These are phyloP conservation scores for Casuarius casuarius DNA, from an alignment of 2,113 vertebrate species.

Conservation along the genomic window DNA sequence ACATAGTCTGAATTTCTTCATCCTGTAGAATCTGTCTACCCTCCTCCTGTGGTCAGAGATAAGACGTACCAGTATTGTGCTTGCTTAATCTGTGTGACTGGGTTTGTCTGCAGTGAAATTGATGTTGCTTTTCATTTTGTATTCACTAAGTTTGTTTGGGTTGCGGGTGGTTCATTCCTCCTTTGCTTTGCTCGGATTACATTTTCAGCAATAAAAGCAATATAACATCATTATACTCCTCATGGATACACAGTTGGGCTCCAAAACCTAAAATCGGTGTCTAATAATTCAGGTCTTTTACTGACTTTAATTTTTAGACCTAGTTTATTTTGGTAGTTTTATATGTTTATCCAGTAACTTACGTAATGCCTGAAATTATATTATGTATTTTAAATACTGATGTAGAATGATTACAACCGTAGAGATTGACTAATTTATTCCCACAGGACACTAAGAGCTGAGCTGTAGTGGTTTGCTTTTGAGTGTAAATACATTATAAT, in stretches of 20 bases:
- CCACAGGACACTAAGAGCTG: slow-evolving; percentile 76
- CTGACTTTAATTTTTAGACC: slow-evolving; percentile 72
- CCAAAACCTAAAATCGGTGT: slow-evolving; percentile 74
- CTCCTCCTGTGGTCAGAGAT: slow-evolving; percentile 99
- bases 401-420: slow-evolving; percentile 63
- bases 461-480: slow-evolving; percentile 76
- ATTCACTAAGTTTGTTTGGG: slow-evolving; percentile 93
- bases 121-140: slow-evolving; percentile 99
- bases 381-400: slow-evolving; percentile 74
- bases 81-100: slow-evolving; percentile 99
- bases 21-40: slow-evolving; percentile 99
- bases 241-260: slow-evolving; percentile 76
- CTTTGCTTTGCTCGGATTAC: slow-evolving; percentile 84
- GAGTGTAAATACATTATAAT: slow-evolving; percentile 75
- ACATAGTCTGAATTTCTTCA: slow-evolving; percentile 99
- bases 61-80: slow-evolving; percentile 98
- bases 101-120: slow-evolving; percentile 99
- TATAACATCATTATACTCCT: slow-evolving; percentile 86
- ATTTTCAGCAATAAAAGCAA: slow-evolving; percentile 87
- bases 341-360: slow-evolving; percentile 59
- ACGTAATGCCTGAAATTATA: slow-evolving; percentile 26
- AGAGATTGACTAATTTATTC: slow-evolving; percentile 81
- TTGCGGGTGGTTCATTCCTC: slow-evolving; percentile 89
- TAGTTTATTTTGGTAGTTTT: slow-evolving; percentile 75
- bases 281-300: slow-evolving; percentile 72